Evolutionary conservation across 2,888 invertebrate species (phyloP), one percentile per base, ranked within the genome.

Genomic region (Heliconius sara): DNA sequence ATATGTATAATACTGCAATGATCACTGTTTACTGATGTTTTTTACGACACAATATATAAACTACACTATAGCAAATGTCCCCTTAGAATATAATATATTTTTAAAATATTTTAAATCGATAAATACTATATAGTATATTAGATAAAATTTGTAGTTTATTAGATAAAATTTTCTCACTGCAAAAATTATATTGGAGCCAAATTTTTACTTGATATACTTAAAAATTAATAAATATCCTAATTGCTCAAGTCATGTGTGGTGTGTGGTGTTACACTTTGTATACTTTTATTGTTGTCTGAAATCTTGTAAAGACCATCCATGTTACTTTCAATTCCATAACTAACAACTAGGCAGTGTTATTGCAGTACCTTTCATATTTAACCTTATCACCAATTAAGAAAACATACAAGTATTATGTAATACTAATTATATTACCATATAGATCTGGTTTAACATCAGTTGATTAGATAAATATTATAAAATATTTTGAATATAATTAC

Each of bases 1-100:
- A 57, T 76, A 71, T 76, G 22, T 82, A 71, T 77, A 71, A 77
- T 78, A 78, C 79, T 81, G 81, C 77, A 75, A 57, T 79, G 80
- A 77, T 77, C 80, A 65, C 74, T 82, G 70, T 80, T 83, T 80
- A 73, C 79, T 77, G 76, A 72, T 73, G 30, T 77, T 57, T 79
- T 72, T 47, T 27, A 78, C 65, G 34, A 71, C 19, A 76, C 25
- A 30, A 47, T 19, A 27, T 30, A 19, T 30, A n/a, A 5, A 39
- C 43, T 52, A 52, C 52, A 52, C 16, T 71, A 30, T 30, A n/a
- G 57, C n/a, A 19, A 70, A 70, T 16, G 27, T 16, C 65, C 27
- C 27, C 65, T 65, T 27, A 19, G 27, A 65, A 65, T 27, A n/a
- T 60, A n/a, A 3, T 57, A 57, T 57, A 57, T n/a, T 57, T 57